Percentiles rank a stretch among this genome's conserved stretches.
phyloP scores from a whole-genome alignment of 1,140 invertebrate species.

The Acromyrmex heyeri region DNA sequence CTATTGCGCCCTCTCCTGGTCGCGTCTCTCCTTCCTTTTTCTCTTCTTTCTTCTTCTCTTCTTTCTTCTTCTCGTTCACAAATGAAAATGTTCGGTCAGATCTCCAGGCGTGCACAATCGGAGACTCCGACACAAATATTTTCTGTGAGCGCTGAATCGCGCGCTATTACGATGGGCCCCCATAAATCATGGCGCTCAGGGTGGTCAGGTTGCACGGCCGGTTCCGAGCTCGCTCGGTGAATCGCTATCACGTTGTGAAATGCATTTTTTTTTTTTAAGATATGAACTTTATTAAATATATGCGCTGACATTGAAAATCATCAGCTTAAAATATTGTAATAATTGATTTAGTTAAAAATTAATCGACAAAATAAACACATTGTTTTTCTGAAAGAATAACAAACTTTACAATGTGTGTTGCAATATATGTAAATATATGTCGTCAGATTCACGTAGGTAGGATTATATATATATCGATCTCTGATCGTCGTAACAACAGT shows the following conservation, averaged over 20 bases:
- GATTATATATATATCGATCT: slow-evolving; percentile 42
- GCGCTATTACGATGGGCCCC: slow-evolving; percentile 75
- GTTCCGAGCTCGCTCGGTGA: slow-evolving; percentile 37
- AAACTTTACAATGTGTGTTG: slow-evolving; percentile 1
- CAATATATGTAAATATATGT: slow-evolving; percentile 18
- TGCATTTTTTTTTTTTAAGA: slow-evolving; percentile 58
- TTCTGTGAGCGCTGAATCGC: slow-evolving; percentile 79
- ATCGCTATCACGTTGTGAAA: slow-evolving; percentile 48
- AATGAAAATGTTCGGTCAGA: slow-evolving; percentile 82
- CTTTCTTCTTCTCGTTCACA: slow-evolving; percentile 63
- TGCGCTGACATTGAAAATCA: not conserved
- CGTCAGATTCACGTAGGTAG: slow-evolving; percentile 31
- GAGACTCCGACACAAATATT: slow-evolving; percentile 79
- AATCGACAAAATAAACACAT: not conserved
- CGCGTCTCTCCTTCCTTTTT: not conserved
- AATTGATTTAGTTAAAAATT: not conserved
- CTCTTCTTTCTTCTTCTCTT: slow-evolving; percentile 59
- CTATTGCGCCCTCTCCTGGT: slow-evolving; percentile 50
- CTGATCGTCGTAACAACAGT: slow-evolving; percentile 62
- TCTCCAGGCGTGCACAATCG: slow-evolving; percentile 72
- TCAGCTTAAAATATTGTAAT: not conserved
- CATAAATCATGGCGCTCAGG: slow-evolving; percentile 83
- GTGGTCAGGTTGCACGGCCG: slow-evolving; percentile 75
- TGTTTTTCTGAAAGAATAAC: not conserved
- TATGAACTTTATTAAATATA: slow-evolving; percentile 49